Evolutionary conservation across 30 jellyfish, hydroid and myxozoan species (phyloP).

Genomic region (Haliclystus octoradiatus): DNA sequence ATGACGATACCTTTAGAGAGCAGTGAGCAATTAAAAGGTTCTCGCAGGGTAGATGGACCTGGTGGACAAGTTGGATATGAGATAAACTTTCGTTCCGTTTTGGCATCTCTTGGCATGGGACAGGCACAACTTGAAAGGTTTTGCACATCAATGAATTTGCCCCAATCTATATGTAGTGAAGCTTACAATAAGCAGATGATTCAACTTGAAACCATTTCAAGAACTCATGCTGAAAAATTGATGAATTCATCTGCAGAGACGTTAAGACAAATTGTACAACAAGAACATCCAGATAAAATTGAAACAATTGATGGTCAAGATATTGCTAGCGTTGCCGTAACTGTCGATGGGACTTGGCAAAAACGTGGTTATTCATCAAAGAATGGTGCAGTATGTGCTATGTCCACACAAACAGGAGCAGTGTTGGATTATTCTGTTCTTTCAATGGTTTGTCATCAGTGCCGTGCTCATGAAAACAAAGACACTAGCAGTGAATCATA

Average conservation of each 20-base stretch:
- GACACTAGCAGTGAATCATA: not conserved
- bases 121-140: constrained; percentile 1
- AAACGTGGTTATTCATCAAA: constrained; percentile 33
- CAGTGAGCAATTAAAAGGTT: constrained; percentile 1
- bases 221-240: constrained; percentile 2
- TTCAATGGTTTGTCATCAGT: constrained; percentile 5
- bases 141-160: constrained; percentile 9
- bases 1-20: not conserved
- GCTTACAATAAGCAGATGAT: constrained; percentile 9
- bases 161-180: constrained; percentile 12
- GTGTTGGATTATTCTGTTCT: constrained; percentile 17
- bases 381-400: constrained; percentile 25
- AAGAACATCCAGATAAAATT: no score
- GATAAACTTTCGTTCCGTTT: constrained; percentile 4
- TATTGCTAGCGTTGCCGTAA: constrained; percentile 7
- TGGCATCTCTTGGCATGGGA: constrained; percentile 6
- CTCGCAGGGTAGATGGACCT: no score
- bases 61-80: no score
- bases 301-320: constrained; percentile 5
- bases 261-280: no score
- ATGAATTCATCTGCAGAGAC: constrained; percentile 13
- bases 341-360: no score
- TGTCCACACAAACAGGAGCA: constrained; percentile 7
- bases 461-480: constrained; percentile 8
- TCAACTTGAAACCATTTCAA: not conserved